These are phyloP conservation scores for Drosophila nebulosa DNA, from an alignment of 1,140 invertebrate genomes.

Conservation along the genomic window DNA sequence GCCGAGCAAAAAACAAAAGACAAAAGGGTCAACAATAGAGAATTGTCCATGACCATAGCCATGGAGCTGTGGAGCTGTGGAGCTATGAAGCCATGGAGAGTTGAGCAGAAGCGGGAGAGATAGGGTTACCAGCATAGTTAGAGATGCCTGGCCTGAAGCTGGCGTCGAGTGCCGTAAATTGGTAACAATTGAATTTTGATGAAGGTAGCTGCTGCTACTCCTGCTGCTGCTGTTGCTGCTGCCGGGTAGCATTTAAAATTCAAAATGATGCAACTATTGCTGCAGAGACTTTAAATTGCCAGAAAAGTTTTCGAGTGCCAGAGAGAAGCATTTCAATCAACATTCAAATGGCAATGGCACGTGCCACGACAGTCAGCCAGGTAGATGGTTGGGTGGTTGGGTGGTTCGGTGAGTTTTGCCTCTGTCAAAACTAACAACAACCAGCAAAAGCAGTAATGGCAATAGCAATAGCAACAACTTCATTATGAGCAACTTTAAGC, in stretches of 20 bases:
- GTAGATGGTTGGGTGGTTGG: no score
- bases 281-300: slow-evolving; percentile 13
- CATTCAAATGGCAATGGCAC: slow-evolving; percentile 32
- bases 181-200: slow-evolving; percentile 75
- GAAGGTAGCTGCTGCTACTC: slow-evolving; percentile 40
- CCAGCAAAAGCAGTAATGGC: neutral
- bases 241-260: slow-evolving; percentile 44
- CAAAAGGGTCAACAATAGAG: slow-evolving; percentile 71
- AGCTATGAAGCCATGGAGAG: neutral
- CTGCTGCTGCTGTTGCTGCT: no score
- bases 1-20: slow-evolving; percentile 64
- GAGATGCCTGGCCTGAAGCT: slow-evolving; percentile 24
- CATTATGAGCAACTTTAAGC: slow-evolving; percentile 68
- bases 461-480: slow-evolving; percentile 43
- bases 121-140: neutral
- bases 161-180: slow-evolving; percentile 59
- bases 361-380: slow-evolving; percentile 14
- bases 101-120: neutral
- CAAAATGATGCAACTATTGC: slow-evolving; percentile 16
- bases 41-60: slow-evolving; percentile 31
- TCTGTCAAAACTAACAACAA: neutral
- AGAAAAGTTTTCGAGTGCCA: neutral
- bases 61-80: neutral
- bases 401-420: neutral
- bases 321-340: slow-evolving; percentile 43